A percentile compares a stretch with the other conserved stretches of the same genome.
These are phyloP conservation scores for Archivesica marissinica DNA, from an alignment of 1,140 invertebrate species.

Conservation along the genomic window DNA sequence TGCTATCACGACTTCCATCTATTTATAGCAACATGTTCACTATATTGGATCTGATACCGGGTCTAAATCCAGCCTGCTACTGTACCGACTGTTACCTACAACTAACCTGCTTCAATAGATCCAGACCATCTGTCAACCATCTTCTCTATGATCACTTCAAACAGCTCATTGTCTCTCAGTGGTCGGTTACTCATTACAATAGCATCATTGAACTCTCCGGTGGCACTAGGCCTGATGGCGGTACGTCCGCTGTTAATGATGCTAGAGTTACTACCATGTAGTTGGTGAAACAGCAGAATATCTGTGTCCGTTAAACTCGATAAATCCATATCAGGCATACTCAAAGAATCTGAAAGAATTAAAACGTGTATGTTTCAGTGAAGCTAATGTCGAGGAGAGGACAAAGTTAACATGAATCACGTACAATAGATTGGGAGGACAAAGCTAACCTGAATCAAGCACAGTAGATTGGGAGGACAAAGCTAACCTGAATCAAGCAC, in stretches of 20 bases:
- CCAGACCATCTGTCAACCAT: constrained; percentile 97
- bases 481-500: no score
- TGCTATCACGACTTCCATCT: no score
- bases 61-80: no score
- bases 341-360: constrained; percentile 71
- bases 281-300: constrained; percentile 94
- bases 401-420: no score
- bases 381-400: background rate
- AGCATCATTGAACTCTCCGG: constrained; percentile 97
- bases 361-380: background rate
- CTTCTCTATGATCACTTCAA: constrained; percentile 95
- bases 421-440: no score
- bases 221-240: constrained; percentile 91
- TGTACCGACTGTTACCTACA: background rate
- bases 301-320: constrained; percentile 76
- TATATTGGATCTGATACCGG: no score
- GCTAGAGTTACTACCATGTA: constrained; percentile 94
- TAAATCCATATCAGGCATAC: constrained; percentile 77
- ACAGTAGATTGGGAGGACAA: no score
- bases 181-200: constrained; percentile 96
- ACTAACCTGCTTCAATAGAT: constrained; percentile 91
- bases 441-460: no score
- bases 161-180: constrained; percentile 94
- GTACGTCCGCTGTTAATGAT: constrained; percentile 94
- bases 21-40: no score